Conservation (phyloP, 2,113 vertebrate species). For the Dendropsophus ebraccatus region DNA sequence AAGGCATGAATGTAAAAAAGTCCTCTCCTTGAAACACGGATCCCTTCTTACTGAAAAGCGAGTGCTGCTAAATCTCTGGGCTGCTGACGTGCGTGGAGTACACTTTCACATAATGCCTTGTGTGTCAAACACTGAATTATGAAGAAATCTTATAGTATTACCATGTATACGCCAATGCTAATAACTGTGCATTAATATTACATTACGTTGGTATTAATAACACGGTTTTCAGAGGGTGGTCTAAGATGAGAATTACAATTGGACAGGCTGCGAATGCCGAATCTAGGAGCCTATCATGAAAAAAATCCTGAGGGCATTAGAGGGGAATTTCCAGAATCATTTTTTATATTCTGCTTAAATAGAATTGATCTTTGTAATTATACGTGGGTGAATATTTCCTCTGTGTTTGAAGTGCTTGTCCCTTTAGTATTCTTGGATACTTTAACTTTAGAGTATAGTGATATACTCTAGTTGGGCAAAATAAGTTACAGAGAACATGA, state of each 20-base stretch:
- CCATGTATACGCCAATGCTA: conserved; percentile 34
- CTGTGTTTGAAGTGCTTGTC: background rate
- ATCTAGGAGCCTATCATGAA: conserved; percentile 34
- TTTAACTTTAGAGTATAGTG: background rate
- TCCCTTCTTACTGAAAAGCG: background rate
- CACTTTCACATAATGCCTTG: conserved; percentile 28
- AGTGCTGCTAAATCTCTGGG: conserved; percentile 15
- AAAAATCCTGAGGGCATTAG: conserved; percentile 32
- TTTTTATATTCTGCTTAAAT: conserved; percentile 27
- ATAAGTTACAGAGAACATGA: background rate
- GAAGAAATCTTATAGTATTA: conserved; percentile 28
- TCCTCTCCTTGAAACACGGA: background rate
- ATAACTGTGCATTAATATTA: conserved; percentile 42
- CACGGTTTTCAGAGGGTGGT: conserved; percentile 32
- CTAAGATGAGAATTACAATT: conserved; percentile 3
- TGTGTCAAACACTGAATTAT: conserved; percentile 44
- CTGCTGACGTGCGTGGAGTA: conserved; percentile 22
- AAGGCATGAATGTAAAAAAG: conserved; percentile 20
- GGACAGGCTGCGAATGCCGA: conserved; percentile 24
- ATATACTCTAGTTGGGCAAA: background rate
- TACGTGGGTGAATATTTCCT: background rate
- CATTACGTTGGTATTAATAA: conserved; percentile 47
- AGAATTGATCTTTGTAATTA: conserved; percentile 12
- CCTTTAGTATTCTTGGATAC: background rate
- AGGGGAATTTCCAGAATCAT: background rate